Conservation (phyloP, 2,113 vertebrate genomes). For the Phocoena sinus region DNA sequence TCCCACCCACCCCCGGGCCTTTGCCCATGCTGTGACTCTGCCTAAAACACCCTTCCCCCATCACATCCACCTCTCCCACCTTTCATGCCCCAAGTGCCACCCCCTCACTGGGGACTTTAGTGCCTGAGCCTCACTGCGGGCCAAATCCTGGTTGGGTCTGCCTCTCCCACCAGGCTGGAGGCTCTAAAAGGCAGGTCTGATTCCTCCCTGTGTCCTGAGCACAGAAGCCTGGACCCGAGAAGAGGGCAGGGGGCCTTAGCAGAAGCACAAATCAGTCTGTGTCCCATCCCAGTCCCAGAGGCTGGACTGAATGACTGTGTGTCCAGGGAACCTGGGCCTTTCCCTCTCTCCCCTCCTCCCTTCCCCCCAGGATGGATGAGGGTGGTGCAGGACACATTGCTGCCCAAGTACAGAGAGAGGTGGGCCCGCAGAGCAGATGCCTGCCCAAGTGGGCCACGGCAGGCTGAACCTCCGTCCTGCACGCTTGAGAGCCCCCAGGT, state of each 20-base stretch:
- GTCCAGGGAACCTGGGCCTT: neutral
- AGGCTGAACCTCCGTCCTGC: neutral
- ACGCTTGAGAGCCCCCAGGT: neutral
- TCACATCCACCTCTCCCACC: rapidly evolving
- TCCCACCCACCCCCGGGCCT: neutral
- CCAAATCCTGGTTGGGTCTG: neutral
- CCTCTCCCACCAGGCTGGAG: neutral
- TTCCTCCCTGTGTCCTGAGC: neutral
- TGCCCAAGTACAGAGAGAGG: neutral
- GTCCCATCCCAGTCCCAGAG: neutral
- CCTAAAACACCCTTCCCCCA: neutral
- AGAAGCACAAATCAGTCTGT: neutral
- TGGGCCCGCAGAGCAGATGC: neutral
- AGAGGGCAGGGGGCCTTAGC: neutral
- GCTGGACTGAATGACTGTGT: rapidly evolving
- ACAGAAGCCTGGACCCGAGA: neutral
- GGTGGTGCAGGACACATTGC: neutral
- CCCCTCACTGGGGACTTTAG: neutral
- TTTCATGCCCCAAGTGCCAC: neutral
- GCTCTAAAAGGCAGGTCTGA: neutral
- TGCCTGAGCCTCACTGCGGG: neutral
- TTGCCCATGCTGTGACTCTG: neutral
- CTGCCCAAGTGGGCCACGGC: rapidly evolving
- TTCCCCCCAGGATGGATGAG: neutral
- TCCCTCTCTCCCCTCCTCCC: neutral